Evolutionary conservation across 1,140 invertebrate genomes (phyloP).

Genomic region (Tenebrio molitor): DNA sequence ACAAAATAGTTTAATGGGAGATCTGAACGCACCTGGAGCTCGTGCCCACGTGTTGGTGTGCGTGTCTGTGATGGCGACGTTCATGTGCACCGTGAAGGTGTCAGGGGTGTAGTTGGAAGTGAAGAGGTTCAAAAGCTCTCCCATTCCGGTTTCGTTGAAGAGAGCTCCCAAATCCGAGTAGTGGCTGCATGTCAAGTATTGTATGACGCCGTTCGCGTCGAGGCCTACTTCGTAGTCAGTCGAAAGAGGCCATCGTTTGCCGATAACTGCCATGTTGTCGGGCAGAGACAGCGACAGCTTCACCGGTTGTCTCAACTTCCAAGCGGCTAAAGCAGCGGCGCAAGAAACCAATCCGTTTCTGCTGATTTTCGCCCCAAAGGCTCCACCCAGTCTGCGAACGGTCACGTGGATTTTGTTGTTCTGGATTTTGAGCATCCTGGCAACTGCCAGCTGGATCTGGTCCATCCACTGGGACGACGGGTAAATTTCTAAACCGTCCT

Average conservation of each 20-base stretch:
- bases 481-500: slow-evolving; percentile 76
- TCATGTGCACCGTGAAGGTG: slow-evolving; percentile 65
- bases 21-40: slow-evolving; percentile 65
- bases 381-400: slow-evolving; percentile 77
- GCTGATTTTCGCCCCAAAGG: slow-evolving; percentile 76
- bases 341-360: slow-evolving; percentile 67
- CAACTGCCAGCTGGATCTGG: slow-evolving; percentile 72
- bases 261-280: slow-evolving; percentile 74
- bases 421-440: slow-evolving; percentile 71
- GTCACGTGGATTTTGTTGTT: slow-evolving; percentile 71
- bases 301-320: slow-evolving; percentile 71
- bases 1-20: no score
- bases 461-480: slow-evolving; percentile 78
- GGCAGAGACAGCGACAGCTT: slow-evolving; percentile 74
- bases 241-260: slow-evolving; percentile 71
- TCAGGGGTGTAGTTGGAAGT: slow-evolving; percentile 63
- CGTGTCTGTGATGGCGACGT: slow-evolving; percentile 66
- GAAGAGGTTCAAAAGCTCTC: slow-evolving; percentile 48
- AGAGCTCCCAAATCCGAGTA: slow-evolving; percentile 75
- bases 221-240: slow-evolving; percentile 79
- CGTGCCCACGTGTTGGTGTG: slow-evolving; percentile 66
- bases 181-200: slow-evolving; percentile 74
- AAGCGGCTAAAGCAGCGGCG: slow-evolving; percentile 72
- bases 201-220: slow-evolving; percentile 76
- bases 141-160: slow-evolving; percentile 51